Conservation (phyloP, 2,888 invertebrate genomes). For the Phortica magna region DNA sequence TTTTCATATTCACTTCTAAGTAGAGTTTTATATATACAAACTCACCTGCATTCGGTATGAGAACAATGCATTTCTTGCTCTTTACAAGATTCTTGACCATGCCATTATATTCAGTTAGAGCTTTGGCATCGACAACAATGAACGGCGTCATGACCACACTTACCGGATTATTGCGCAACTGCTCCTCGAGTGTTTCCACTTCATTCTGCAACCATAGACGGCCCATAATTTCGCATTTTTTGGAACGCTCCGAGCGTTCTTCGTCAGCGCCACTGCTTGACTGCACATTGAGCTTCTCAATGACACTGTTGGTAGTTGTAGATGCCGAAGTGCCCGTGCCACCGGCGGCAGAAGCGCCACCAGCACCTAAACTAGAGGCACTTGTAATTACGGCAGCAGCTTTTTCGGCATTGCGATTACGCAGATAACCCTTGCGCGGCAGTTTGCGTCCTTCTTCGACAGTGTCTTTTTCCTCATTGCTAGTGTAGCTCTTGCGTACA, state of each 20-base stretch:
- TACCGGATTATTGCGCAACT: constrained; percentile 74
- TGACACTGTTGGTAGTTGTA: constrained; percentile 73
- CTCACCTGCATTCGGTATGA: constrained; percentile 92
- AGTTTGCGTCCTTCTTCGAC: constrained; percentile 76
- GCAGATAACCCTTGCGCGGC: constrained; percentile 76
- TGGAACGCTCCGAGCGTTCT: constrained; percentile 76
- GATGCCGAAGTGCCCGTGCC: constrained; percentile 68
- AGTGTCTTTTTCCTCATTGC: constrained; percentile 77
- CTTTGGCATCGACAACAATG: constrained; percentile 91
- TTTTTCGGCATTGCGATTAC: constrained; percentile 76
- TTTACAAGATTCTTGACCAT: constrained; percentile 90
- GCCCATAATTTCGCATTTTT: constrained; percentile 84
- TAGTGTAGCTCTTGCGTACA: constrained; percentile 76
- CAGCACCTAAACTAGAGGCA: constrained; percentile 54
- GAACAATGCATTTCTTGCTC: constrained; percentile 90
- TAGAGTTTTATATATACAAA: constrained; percentile 41
- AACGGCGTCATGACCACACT: constrained; percentile 86
- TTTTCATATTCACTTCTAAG: not conserved
- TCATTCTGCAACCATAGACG: constrained; percentile 93
- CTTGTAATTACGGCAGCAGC: constrained; percentile 60
- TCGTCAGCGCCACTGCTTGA: constrained; percentile 77
- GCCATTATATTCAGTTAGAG: constrained; percentile 86
- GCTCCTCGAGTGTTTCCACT: constrained; percentile 89
- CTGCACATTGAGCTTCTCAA: constrained; percentile 72
- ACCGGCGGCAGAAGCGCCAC: constrained; percentile 62